Conservation (phyloP, 37 sponge, comb jelly and placozoan species). For the Chondrosia reniformis region DNA sequence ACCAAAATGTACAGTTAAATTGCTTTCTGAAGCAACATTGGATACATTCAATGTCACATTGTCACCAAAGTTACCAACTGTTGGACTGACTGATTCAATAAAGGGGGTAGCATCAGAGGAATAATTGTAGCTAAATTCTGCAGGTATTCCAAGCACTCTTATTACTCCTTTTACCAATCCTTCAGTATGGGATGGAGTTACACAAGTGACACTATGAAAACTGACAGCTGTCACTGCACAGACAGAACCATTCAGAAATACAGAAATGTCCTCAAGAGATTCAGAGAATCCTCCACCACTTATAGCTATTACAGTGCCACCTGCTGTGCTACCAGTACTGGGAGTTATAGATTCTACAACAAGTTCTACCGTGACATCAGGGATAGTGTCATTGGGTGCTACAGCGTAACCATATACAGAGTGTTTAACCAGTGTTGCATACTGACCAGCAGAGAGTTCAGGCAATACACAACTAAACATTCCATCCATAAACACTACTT, state of each 20-base stretch:
- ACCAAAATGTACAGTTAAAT: constrained; percentile 29
- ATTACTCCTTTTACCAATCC: constrained; percentile 29
- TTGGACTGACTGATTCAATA: constrained; percentile 41
- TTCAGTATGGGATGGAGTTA: constrained; percentile 20
- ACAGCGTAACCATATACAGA: background rate
- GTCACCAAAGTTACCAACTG: constrained; percentile 48
- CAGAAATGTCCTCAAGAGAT: background rate
- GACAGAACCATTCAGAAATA: constrained; percentile 33
- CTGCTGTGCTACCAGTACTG: constrained; percentile 6
- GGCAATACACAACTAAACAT: background rate
- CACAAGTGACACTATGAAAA: constrained; percentile 39
- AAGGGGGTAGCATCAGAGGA: constrained; percentile 39
- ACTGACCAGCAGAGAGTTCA: background rate
- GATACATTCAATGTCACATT: constrained; percentile 35
- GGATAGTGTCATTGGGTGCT: background rate
- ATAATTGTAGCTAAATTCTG: constrained; percentile 17
- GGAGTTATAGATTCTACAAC: background rate
- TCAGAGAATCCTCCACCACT: constrained; percentile 57
- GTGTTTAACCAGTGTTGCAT: background rate
- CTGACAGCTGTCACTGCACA: constrained; percentile 39
- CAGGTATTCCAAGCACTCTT: background rate
- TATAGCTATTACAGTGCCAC: constrained; percentile 73
- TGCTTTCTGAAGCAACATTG: constrained; percentile 1
- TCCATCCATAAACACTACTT: too few species aligned
- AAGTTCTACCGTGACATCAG: background rate